Base-by-base conservation (phyloP, 2,113 vertebrate species). In the Platichthys stellatus region DNA sequence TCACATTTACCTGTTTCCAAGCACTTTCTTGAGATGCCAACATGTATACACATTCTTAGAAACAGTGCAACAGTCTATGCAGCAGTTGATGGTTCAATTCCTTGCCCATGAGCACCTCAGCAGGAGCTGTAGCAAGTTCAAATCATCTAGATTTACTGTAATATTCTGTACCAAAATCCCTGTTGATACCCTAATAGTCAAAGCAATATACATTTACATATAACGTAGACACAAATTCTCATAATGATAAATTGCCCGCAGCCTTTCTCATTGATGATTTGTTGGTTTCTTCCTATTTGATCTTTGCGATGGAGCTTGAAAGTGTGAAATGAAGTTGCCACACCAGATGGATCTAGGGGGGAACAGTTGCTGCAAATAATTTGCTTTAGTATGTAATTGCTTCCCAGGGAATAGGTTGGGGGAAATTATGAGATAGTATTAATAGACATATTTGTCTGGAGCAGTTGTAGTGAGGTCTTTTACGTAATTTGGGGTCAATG, bases 281-380 rank as follows among this genome's bases (percentile, higher is more conserved):
- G 13, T 31, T 40, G 1, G 60, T 78, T 84, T 72, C 8, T 78
- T 83, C 20, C 54, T 61, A 20, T 86, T 62, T 69, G 63, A 77
- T 43, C n/a, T 72, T 81, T 80, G 58, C 71, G 49, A 35, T 51
- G 38, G 6, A 66, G 77, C 76, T 78, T 65, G 40, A 71, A 80
- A 77, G 49, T 84, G 82, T 78, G 82, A 85, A 86, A 77, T 69
- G 47, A 80, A 60, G 54, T 75, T 77, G 72, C 58, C 56, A 77
- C 58, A 67, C 74, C 45, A 68, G 62, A 81, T 63, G 23, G 71
- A 82, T 80, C 49, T 31, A 5, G 64, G 54, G 57, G 58, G 51
- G 69, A 75, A 35, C 63, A 54, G 43, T 69, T 53, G 72, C n/a
- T 72, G 24, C 24, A 63, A 71, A 72, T 59, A 65, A 69, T 83